phyloP scores from a whole-genome alignment of 2,797 vertebrate genomes.

The Urocyon cinereoargenteus region DNA sequence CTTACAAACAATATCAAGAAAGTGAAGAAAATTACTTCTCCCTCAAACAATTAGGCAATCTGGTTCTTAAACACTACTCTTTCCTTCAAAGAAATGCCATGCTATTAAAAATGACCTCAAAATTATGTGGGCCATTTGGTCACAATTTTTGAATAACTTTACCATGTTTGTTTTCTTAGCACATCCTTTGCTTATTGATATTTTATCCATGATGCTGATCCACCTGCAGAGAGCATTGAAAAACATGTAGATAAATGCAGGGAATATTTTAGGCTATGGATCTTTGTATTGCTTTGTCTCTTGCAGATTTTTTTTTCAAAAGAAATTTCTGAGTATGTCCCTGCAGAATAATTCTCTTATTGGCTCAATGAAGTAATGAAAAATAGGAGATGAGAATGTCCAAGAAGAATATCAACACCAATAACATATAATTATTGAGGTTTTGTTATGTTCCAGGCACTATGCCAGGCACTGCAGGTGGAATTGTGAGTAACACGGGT shows the following conservation, averaged over 20 bases:
- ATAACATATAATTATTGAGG: not conserved
- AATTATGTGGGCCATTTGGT: not conserved
- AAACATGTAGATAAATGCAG: not conserved
- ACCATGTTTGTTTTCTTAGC: not conserved
- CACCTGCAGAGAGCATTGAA: not conserved
- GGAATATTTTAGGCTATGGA: not conserved
- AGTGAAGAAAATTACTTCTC: not conserved
- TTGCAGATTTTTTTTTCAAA: not conserved
- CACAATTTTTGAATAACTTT: not conserved
- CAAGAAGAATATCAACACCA: not conserved
- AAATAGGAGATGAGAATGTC: not conserved
- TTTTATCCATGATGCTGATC: not conserved
- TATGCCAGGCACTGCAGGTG: not conserved
- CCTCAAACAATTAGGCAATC: not conserved
- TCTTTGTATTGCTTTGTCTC: not conserved
- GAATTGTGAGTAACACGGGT: not conserved
- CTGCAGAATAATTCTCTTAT: not conserved
- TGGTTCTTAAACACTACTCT: not conserved
- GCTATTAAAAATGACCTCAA: not conserved
- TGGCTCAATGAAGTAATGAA: not conserved
- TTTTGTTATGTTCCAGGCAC: not conserved
- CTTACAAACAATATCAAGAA: not conserved
- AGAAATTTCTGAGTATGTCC: not conserved
- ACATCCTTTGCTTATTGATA: not conserved
- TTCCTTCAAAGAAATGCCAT: not conserved